Evolutionary conservation across 2,888 invertebrate genomes (phyloP), one percentile per base, ranked within the genome.

Genomic region (Dicyrtomina minuta): DNA sequence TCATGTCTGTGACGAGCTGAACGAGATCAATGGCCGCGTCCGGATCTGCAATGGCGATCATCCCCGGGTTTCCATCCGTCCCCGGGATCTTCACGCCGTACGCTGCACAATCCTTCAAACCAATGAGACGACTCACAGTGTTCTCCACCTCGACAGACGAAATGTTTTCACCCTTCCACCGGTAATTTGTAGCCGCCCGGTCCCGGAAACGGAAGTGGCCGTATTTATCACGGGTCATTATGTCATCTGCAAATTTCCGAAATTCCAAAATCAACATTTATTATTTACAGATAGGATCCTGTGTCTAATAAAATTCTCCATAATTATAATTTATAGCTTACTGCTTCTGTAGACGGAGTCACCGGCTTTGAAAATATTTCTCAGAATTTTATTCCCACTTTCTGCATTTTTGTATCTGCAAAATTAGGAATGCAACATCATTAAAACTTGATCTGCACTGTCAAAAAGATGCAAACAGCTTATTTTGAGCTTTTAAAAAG

Each of bases 121-220:
- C 87, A 4, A 90, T 85, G 55, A 90, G 84, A 80, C 91, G 90
- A 78, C 93, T 94, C 56, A 97, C 87, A 76, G 93, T 89, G 8
- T 90, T 93, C 83, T 99, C 98, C 13, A 99, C 91, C 84, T 99
- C 99, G 1, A 93, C 91, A 1, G 99, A 98, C 51, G 96, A 96
- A 2, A 99, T 97, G 83, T 99, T 99, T 84, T 99, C 99, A 15
- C 99, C 98, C 81, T 95, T 93, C 96, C 95, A 96, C 65, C 69
- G 67, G 24, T 59, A 75, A 20, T 71, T 69, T 24, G 72, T 70
- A 1, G 73, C 75, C 12, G 73, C 66, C 60, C 75, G 15, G 60
- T 75, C 75, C 56, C 64, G 70, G 67, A 74, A 75, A 33, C 68
- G 70, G 33, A 70, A 70, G 56, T 76, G 72, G 6, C 73, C 73